Percentiles rank a stretch among this genome's conserved stretches.
These are phyloP conservation scores for Ptilodon capucinus DNA, from an alignment of 2,888 invertebrate species.

Conservation along the genomic window DNA sequence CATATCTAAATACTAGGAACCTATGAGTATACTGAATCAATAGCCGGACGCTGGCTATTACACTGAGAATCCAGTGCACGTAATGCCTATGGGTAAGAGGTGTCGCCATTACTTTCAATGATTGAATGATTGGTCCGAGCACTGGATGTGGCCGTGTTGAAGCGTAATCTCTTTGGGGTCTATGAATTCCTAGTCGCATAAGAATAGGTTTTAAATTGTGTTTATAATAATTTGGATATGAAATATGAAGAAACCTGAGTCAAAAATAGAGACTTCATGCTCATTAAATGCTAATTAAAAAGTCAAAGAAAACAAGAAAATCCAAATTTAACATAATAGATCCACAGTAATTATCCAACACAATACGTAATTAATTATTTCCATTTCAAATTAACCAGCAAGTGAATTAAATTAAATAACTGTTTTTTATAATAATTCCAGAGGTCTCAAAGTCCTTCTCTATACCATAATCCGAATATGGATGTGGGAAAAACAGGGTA, in stretches of 20 bases:
- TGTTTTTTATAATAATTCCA: conserved; percentile 46
- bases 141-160: conserved; percentile 22
- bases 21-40: neutral
- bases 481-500: conserved; percentile 76
- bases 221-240: too few relatives aligned
- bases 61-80: conserved; percentile 19
- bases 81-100: conserved; percentile 10
- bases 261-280: too few relatives aligned
- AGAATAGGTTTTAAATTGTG: neutral
- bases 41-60: conserved; percentile 17
- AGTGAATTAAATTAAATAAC: neutral
- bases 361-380: too few relatives aligned
- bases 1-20: neutral
- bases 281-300: too few relatives aligned
- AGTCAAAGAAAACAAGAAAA: too few relatives aligned
- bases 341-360: too few relatives aligned
- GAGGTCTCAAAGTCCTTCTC: conserved; percentile 79
- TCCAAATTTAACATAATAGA: too few relatives aligned
- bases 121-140: conserved; percentile 39
- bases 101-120: conserved; percentile 23
- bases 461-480: conserved; percentile 77
- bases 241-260: too few relatives aligned
- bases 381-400: too few relatives aligned
- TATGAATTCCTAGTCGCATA: neutral
- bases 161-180: conserved; percentile 19